Conservation (phyloP, 2,888 invertebrate species). For the Troilus luridus region DNA sequence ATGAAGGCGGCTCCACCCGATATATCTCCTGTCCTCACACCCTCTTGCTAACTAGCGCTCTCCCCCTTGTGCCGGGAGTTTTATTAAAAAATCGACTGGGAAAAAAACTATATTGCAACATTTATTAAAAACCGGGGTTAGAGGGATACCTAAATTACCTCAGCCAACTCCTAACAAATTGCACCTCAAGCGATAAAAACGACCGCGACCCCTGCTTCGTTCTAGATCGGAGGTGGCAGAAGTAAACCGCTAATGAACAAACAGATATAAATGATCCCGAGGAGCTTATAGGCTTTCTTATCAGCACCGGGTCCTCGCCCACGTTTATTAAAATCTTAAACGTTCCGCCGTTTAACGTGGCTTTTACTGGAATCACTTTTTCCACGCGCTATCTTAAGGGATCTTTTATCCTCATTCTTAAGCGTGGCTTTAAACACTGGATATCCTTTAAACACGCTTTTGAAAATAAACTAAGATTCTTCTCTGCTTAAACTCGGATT, state of each 20-base stretch:
- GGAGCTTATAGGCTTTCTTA: conserved; percentile 33
- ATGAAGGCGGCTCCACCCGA: not conserved
- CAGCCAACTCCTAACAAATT: not conserved
- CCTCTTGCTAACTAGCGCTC: conserved; percentile 16
- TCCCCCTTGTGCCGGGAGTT: not conserved
- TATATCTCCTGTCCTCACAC: conserved; percentile 13
- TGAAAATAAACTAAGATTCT: not conserved
- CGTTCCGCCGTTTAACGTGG: not conserved
- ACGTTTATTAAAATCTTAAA: conserved; percentile 49
- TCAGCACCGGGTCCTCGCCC: not conserved
- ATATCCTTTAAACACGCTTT: not conserved
- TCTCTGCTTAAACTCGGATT: not conserved
- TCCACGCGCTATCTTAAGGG: not conserved
- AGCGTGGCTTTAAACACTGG: not conserved
- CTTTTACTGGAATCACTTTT: conserved; percentile 22
- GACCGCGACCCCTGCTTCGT: conserved; percentile 4
- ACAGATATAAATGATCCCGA: conserved; percentile 43
- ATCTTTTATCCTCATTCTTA: conserved; percentile 5
- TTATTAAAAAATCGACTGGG: not conserved
- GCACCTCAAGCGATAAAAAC: conserved; percentile 30
- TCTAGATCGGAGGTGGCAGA: not conserved
- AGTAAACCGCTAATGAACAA: conserved; percentile 49
- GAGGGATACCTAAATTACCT: not conserved
- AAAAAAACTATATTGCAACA: conserved; percentile 40
- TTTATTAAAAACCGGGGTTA: not conserved